Percentiles rank a stretch among this genome's conserved stretches.
phyloP scores from a whole-genome alignment of 2,113 vertebrate species.

The Boleophthalmus pectinirostris region DNA sequence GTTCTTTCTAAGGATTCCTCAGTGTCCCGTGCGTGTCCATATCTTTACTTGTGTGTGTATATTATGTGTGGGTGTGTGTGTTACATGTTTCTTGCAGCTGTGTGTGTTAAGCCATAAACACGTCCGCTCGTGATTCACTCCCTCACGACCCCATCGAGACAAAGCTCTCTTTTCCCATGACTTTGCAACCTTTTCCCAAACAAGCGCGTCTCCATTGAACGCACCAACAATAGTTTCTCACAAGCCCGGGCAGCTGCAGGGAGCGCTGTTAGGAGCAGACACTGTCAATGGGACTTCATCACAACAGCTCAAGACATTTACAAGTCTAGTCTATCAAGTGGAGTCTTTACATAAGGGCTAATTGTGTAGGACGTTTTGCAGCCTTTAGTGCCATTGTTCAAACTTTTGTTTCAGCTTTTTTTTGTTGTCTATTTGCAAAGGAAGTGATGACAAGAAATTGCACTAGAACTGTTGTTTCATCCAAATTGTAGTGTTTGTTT shows the following conservation, averaged over 20 bases:
- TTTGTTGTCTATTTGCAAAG: not conserved
- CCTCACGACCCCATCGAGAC: conserved; percentile 73
- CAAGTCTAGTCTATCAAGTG: conserved; percentile 1
- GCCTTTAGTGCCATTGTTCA: not conserved
- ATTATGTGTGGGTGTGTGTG: conserved; percentile 32
- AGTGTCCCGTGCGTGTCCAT: conserved; percentile 39
- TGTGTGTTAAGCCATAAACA: conserved; percentile 79
- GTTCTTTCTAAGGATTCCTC: conserved; percentile 54
- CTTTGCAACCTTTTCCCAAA: conserved; percentile 88
- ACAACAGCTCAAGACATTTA: conserved; percentile 15
- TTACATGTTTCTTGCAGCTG: conserved; percentile 59
- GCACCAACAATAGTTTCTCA: conserved; percentile 84
- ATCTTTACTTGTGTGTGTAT: conserved; percentile 32
- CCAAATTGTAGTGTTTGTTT: not conserved
- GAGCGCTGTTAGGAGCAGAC: conserved; percentile 58
- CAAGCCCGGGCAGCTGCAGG: conserved; percentile 75
- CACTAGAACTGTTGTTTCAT: not conserved
- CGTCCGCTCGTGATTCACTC: conserved; percentile 72
- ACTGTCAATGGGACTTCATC: conserved; percentile 59
- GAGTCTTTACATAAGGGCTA: not conserved
- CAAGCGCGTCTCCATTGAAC: conserved; percentile 76
- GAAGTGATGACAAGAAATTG: not conserved
- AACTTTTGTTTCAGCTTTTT: not conserved
- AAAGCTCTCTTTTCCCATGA: conserved; percentile 85
- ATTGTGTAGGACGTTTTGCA: not conserved